Evolutionary conservation across 2,797 vertebrate species (phyloP), one percentile per base, ranked within the genome.

Genomic region (Molossus alvarezi): DNA sequence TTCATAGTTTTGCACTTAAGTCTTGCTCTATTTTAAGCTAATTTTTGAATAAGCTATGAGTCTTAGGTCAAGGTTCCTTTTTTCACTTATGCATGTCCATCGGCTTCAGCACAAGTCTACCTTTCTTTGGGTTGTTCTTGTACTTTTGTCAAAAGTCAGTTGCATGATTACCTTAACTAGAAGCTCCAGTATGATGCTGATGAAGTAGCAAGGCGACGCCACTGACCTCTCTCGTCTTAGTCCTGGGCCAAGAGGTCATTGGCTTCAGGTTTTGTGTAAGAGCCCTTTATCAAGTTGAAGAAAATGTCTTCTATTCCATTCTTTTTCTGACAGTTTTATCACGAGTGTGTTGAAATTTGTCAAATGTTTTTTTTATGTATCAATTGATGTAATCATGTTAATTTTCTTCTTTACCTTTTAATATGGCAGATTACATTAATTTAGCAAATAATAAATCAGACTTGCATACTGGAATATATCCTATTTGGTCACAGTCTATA

Each of bases 401-500:
- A 64, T 25, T 79, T 93, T 88, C 10, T 75, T 83, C 58, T 27
- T 67, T 91, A 73, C 18, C 14, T 53, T 2, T 88, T 64, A 60
- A 41, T 62, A 45, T 58, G 7, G 13, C n/a, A 9, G 3, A 25
- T 41, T 77, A 53, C 15, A 48, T 14, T 72, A 48, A 69, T 58
- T 83, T 89, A 79, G 82, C 65, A 75, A 72, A 79, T 65, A 72
- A 41, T 83, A 37, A 57, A 62, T 73, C 15, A 85, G 27, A 86
- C 29, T 53, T 58, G 27, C 17, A 80, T 62, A 23, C 51, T 80
- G 33, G 6, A 55, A 81, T 85, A 87, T 73, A 84, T 15, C 25
- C 23, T 83, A 23, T 9, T 73, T 57, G 45, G 9, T 37, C 72
- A 71, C 11, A 23, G 15, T 48, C 5, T 67, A 13, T 48, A 37